Base-by-base conservation (phyloP, 2,797 vertebrate species). In the Diplodus sargus region DNA sequence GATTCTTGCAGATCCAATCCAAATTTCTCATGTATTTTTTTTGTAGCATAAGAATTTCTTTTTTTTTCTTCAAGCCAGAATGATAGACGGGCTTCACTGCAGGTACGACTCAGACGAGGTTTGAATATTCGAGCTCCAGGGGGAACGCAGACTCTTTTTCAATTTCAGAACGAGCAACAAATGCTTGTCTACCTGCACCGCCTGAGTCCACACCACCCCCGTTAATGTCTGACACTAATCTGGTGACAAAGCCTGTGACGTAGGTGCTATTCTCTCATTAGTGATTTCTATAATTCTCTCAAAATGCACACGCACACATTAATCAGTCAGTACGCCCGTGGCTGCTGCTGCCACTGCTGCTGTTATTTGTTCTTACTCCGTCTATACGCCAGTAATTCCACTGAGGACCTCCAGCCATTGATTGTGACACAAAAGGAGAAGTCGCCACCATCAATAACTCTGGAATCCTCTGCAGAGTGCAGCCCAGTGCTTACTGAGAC, bases 371-470 rank as follows among this genome's bases (percentile, higher is more conserved):
- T 73, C 65, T 83, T 73, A 52, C 65, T 45, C 63, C 39, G 20
- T 77, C 66, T 72, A 69, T 43, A 23, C 18, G 10, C 51, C 85
- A 74, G 59, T 82, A 74, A 85, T 77, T 83, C 69, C 62, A 60
- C 78, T 25, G 74, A 71, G 70, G 62, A 70, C 79, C 68, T 65
- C 64, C 4, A 17, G 47, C 45, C 65, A 92, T 90, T 64, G 78
- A 90, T 83, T 15, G 23, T 49, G 72, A 64, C 81, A 87, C 77
- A 82, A 85, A 89, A 66, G 67, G 69, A 87, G 82, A 82, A 39
- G 34, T n/a, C 64, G 66, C 57, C 75, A 45, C 85, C 57, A 76
- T 90, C 85, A 85, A 76, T 92, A 87, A 84, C 20, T 62, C 57
- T 64, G 65, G 47, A 79, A 87, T 71, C 74, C 71, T 83, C 54